phyloP scores from a whole-genome alignment of 2,113 vertebrate species.

The Thinocorus orbignyianus region DNA sequence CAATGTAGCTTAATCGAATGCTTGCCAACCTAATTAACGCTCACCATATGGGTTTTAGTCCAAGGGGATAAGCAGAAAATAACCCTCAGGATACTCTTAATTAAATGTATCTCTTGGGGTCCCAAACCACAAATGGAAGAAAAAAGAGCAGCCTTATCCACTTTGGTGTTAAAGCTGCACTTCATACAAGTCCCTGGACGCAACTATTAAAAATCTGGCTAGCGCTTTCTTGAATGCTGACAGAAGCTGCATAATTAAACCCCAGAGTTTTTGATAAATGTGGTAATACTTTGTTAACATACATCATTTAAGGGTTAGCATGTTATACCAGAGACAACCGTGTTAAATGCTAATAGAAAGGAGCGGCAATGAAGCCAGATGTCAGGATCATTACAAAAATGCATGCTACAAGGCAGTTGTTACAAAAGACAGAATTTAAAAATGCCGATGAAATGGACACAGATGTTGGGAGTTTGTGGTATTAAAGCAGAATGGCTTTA shows the following conservation, averaged over 20 bases:
- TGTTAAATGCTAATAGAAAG: neutral
- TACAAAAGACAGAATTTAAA: neutral
- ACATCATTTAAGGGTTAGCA: neutral
- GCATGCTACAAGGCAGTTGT: neutral
- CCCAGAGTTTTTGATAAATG: neutral
- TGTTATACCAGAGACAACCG: neutral
- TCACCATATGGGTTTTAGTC: neutral
- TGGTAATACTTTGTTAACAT: neutral
- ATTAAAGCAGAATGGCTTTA: neutral
- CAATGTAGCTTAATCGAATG: neutral
- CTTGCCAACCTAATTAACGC: constrained; percentile 49
- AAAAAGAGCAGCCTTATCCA: neutral
- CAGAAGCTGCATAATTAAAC: neutral
- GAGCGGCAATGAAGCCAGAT: neutral
- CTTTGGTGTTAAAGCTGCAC: neutral
- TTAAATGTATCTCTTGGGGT: constrained; percentile 21
- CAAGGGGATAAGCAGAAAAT: neutral
- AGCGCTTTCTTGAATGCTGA: neutral
- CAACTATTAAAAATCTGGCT: neutral
- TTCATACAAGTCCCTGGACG: neutral
- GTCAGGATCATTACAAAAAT: neutral
- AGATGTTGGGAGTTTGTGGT: neutral
- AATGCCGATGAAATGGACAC: neutral
- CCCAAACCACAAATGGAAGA: neutral
- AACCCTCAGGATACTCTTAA: constrained; percentile 21